A percentile compares a stretch with the other conserved stretches of the same genome.
Conservation (phyloP, 2,888 invertebrate species). For the Eurytoma adleriae region DNA sequence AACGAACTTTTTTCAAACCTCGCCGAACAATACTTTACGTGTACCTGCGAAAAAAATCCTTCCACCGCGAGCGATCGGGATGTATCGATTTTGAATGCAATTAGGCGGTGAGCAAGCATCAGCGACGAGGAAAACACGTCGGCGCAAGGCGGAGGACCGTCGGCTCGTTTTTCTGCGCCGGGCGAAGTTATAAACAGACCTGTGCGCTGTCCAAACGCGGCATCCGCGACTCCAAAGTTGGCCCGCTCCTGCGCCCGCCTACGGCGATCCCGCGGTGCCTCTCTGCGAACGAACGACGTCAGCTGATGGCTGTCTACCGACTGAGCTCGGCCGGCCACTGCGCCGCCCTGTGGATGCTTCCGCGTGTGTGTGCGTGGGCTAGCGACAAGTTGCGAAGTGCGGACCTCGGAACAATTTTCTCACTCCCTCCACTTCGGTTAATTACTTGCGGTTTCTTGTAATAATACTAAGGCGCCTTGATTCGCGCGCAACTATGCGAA, state of each 20-base stretch:
- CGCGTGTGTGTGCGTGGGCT: no score
- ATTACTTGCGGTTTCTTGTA: no score
- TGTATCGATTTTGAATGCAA: neutral
- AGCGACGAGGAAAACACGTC: neutral
- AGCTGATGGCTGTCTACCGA: constrained; percentile 33
- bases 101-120: no score
- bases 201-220: constrained; percentile 3
- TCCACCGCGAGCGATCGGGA: neutral
- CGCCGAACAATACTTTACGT: neutral
- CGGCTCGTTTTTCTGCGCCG: neutral
- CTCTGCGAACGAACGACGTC: constrained; percentile 8
- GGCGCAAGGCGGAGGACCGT: neutral
- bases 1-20: no score
- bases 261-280: neutral
- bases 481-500: no score
- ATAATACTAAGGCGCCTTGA: no score
- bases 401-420: no score
- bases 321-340: constrained; percentile 14
- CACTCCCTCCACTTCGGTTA: no score
- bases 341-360: no score
- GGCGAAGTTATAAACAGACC: constrained; percentile 47
- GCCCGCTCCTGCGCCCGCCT: neutral
- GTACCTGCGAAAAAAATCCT: neutral
- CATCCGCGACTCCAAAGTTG: constrained; percentile 37
- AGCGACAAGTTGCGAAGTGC: no score